A percentile compares a stretch with the other conserved stretches of the same genome.
Evolutionary conservation across 92 coral and sea anemone genomes (phyloP).

Genomic region (Parazoanthus swiftii): DNA sequence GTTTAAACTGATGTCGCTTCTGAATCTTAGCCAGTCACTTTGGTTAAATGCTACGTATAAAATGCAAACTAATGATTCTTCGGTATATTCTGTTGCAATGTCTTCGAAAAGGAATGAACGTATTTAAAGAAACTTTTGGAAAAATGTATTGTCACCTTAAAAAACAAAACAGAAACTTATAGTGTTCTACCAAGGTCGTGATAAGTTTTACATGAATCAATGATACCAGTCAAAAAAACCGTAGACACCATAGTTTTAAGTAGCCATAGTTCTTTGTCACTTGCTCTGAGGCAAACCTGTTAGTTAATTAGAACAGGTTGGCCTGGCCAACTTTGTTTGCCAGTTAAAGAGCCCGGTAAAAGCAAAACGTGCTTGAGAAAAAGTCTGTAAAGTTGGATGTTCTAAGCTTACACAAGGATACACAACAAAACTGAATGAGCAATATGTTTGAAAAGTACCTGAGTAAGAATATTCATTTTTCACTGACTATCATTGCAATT

Average conservation of each 20-base stretch:
- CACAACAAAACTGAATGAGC: neutral
- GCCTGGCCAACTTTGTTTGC: neutral
- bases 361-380: neutral
- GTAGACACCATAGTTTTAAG: neutral
- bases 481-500: too few species aligned
- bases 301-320: neutral
- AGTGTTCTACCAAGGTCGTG: too few species aligned
- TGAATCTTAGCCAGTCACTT: too few species aligned
- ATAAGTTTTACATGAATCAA: neutral
- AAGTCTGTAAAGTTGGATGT: neutral
- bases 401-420: neutral
- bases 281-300: neutral
- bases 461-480: too few species aligned
- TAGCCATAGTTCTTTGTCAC: neutral
- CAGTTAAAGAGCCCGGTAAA: neutral
- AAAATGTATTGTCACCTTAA: too few species aligned
- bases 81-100: neutral
- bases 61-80: neutral
- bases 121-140: too few species aligned
- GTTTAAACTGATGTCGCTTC: too few species aligned
- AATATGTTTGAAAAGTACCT: too few species aligned
- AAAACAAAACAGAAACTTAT: too few species aligned
- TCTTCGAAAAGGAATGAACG: neutral
- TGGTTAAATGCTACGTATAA: too few species aligned
- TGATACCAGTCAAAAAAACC: too few species aligned